Percentiles rank a stretch among this genome's conserved stretches.
Evolutionary conservation across 2,113 vertebrate species (phyloP).

Genomic region (Proteles cristata): DNA sequence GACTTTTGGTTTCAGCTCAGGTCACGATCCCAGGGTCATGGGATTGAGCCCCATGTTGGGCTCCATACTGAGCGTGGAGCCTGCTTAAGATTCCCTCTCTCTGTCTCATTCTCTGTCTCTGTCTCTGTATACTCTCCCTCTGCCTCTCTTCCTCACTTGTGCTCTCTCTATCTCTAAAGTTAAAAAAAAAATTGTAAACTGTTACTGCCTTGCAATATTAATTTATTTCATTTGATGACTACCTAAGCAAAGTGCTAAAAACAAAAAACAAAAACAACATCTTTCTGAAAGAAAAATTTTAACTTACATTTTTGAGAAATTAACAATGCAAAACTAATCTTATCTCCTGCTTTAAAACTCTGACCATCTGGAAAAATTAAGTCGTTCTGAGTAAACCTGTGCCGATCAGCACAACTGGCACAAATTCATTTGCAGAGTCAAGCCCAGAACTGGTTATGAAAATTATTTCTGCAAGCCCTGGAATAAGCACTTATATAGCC

Average conservation of each 20-base stretch:
- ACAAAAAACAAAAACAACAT: background rate
- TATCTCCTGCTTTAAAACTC: background rate
- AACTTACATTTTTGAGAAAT: background rate
- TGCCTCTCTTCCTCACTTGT: too few species aligned
- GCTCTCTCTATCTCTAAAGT: too few species aligned
- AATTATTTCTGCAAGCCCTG: background rate
- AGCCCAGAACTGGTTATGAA: background rate
- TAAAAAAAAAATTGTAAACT: too few species aligned
- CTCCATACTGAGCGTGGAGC: too few species aligned
- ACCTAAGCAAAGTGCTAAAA: background rate
- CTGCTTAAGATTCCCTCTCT: too few species aligned
- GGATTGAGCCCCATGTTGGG: too few species aligned
- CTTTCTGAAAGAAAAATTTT: background rate
- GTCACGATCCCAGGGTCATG: too few species aligned
- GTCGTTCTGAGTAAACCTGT: background rate
- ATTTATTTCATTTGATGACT: conserved; percentile 3
- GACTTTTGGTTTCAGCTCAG: too few species aligned
- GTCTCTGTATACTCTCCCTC: too few species aligned
- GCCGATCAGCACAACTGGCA: conserved; percentile 24
- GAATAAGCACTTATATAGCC: background rate
- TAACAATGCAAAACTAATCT: background rate
- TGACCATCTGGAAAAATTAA: conserved; percentile 57
- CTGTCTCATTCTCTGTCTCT: too few species aligned
- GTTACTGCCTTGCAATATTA: background rate
- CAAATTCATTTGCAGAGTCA: background rate